Percentiles rank a stretch among this genome's conserved stretches.
These are phyloP conservation scores for Oncorhynchus mykiss DNA, from an alignment of 2,113 vertebrate genomes.

Conservation along the genomic window DNA sequence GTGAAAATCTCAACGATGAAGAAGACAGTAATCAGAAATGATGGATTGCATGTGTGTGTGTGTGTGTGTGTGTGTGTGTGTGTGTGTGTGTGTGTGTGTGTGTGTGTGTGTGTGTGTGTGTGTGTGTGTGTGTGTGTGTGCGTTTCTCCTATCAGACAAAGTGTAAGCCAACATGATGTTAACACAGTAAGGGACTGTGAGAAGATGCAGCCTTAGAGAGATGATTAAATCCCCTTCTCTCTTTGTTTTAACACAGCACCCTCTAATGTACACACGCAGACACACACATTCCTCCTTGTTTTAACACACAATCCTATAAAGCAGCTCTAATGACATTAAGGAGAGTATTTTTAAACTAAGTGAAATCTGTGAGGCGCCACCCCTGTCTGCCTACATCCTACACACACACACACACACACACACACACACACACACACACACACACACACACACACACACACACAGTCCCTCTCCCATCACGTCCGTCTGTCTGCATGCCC, in stretches of 20 bases:
- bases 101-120: constrained; percentile 14
- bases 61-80: constrained; percentile 6
- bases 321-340: constrained; percentile 94
- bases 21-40: too few species aligned
- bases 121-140: neutral
- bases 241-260: too few species aligned
- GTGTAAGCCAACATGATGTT: constrained; percentile 77
- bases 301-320: constrained; percentile 93
- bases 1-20: too few species aligned
- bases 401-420: too few species aligned
- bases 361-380: constrained; percentile 95
- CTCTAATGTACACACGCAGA: too few species aligned
- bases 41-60: neutral
- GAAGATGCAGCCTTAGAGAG: constrained; percentile 66
- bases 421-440: too few species aligned
- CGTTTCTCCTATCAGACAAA: constrained; percentile 24
- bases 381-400: constrained; percentile 68
- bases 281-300: constrained; percentile 72
- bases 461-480: too few species aligned
- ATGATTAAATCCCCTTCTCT: constrained; percentile 79
- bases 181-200: constrained; percentile 81
- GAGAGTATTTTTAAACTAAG: constrained; percentile 97
- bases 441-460: too few species aligned
- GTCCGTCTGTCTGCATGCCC: too few species aligned
- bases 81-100: constrained; percentile 14